A percentile compares a stretch with the other conserved stretches of the same genome.
These are phyloP conservation scores for Ctenicera cuprea DNA, from an alignment of 2,888 invertebrate species.

Conservation along the genomic window DNA sequence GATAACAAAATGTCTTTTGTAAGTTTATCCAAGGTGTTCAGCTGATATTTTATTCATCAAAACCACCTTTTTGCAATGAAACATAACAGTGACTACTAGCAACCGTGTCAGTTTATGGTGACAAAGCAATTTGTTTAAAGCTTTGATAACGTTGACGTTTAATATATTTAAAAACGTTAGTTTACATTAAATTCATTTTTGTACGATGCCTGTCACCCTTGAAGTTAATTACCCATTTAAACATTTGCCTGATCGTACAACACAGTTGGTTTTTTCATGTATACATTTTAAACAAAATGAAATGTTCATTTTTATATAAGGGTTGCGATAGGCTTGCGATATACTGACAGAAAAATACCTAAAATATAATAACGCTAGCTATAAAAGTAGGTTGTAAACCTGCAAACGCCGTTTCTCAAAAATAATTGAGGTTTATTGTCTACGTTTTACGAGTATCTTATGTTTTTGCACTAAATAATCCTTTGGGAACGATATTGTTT, in stretches of 20 bases:
- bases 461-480: background rate
- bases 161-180: background rate
- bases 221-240: background rate
- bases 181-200: background rate
- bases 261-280: no score
- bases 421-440: conserved; percentile 7
- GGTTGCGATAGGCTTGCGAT: background rate
- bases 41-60: background rate
- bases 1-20: conserved; percentile 1
- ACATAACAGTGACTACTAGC: background rate
- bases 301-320: background rate
- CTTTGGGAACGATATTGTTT: no score
- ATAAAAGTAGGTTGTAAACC: background rate
- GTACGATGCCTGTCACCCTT: background rate
- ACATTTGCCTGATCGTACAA: background rate
- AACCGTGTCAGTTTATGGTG: background rate
- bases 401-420: background rate
- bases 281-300: background rate
- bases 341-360: background rate
- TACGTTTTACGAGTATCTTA: background rate
- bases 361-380: background rate
- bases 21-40: background rate
- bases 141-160: background rate
- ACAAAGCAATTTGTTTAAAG: conserved; percentile 7
- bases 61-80: background rate